Conservation (phyloP, 2,888 invertebrate species). For the Acholoe squamosa region DNA sequence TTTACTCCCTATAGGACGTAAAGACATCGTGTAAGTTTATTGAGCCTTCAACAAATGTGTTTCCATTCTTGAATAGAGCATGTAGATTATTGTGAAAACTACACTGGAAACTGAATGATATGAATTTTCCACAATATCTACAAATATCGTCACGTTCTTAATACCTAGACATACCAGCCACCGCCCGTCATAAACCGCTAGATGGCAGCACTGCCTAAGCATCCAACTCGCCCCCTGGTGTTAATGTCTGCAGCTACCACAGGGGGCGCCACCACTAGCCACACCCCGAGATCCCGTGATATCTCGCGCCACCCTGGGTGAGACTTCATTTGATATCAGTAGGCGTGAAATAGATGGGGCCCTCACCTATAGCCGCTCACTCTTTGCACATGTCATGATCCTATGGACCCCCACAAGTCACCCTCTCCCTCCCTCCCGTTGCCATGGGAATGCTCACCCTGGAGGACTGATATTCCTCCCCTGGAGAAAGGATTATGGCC, state of each 20-base stretch:
- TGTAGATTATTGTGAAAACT: no score
- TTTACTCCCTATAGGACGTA: no score
- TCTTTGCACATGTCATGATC: neutral
- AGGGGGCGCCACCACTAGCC: constrained; percentile 14
- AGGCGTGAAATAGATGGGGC: constrained; percentile 47
- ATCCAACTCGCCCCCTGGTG: neutral
- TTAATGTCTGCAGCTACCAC: neutral
- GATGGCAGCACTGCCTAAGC: neutral
- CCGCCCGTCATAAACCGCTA: constrained; percentile 21
- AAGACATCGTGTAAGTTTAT: no score
- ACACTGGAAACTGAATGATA: no score
- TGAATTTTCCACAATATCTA: no score
- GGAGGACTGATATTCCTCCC: constrained; percentile 32
- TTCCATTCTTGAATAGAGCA: no score
- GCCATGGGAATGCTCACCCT: constrained; percentile 39
- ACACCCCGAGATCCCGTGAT: neutral
- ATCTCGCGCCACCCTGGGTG: constrained; percentile 33
- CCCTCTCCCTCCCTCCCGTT: neutral
- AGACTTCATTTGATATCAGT: constrained; percentile 56
- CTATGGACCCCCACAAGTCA: neutral
- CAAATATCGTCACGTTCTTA: no score
- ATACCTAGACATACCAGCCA: no score
- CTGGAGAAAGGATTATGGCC: constrained; percentile 49
- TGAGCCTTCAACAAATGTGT: no score
- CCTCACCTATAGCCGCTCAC: neutral